Evolutionary conservation across 1,140 invertebrate genomes (phyloP).

Genomic region (Thaumatotibia leucotreta): DNA sequence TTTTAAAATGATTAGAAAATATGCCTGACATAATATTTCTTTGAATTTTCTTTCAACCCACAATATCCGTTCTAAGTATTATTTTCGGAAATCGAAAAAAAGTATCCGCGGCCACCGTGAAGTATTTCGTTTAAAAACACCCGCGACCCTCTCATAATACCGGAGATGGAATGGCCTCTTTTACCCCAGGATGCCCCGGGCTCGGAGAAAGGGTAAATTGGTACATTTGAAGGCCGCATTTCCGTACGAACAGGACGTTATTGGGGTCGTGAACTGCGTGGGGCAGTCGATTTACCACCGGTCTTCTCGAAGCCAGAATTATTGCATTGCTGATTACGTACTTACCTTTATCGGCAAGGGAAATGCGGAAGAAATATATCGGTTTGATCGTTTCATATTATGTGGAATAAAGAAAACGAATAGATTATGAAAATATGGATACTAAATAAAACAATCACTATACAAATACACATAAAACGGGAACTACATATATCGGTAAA

Average conservation of each 20-base stretch:
- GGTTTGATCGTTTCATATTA: not conserved
- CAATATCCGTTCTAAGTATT: not conserved
- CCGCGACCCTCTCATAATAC: conserved; percentile 33
- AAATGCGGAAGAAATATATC: not conserved
- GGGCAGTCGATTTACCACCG: conserved; percentile 33
- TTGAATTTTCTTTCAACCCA: not conserved
- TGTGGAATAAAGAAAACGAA: too few relatives aligned
- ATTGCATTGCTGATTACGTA: conserved; percentile 6
- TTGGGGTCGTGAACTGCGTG: conserved; percentile 33
- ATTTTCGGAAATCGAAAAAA: conserved; percentile 2
- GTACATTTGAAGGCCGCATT: conserved; percentile 40
- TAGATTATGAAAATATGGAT: too few relatives aligned
- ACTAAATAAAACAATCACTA: too few relatives aligned
- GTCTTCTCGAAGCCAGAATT: conserved; percentile 13
- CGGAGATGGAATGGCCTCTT: conserved; percentile 41
- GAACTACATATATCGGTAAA: too few relatives aligned
- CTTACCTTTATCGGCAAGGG: not conserved
- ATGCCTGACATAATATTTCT: conserved; percentile 10
- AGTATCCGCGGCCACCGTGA: conserved; percentile 16
- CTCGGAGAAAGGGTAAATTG: conserved; percentile 40
- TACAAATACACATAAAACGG: too few relatives aligned
- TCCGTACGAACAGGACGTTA: conserved; percentile 40
- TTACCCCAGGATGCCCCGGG: conserved; percentile 29
- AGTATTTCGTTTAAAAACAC: conserved; percentile 43
- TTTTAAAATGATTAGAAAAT: not conserved